Percentiles rank a stretch among this genome's conserved stretches.
These are phyloP conservation scores for Eueremaeus valkanovi DNA, from an alignment of 2,888 invertebrate genomes.

Conservation along the genomic window DNA sequence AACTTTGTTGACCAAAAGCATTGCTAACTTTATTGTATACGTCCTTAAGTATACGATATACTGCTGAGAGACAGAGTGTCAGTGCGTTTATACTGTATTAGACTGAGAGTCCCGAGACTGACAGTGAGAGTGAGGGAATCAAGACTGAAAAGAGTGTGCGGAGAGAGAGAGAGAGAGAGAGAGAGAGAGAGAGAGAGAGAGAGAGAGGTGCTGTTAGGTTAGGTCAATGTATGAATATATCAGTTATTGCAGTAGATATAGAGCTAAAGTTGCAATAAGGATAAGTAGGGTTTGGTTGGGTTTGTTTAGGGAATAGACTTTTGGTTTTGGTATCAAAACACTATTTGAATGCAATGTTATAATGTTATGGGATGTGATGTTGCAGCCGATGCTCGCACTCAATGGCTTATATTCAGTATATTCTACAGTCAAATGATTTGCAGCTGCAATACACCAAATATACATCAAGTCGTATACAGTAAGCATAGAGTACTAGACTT, in stretches of 20 bases:
- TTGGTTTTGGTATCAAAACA: not conserved
- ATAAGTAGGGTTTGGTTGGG: not conserved
- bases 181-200: slow-evolving; percentile 16
- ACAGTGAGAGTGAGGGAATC: not conserved
- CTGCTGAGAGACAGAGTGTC: not conserved
- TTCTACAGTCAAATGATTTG: not conserved
- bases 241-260: not conserved
- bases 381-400: not conserved
- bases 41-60: not conserved
- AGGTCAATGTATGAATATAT: not conserved
- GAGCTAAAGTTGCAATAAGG: slow-evolving; percentile 12
- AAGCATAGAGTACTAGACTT: not conserved
- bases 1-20: slow-evolving; percentile 20
- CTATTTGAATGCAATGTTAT: not conserved
- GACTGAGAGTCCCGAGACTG: no score
- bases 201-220: not conserved
- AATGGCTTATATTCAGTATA: not conserved
- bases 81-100: no score
- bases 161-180: not conserved
- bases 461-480: not conserved
- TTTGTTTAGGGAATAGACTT: not conserved
- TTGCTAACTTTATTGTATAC: not conserved
- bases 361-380: slow-evolving; percentile 5
- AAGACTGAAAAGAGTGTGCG: not conserved
- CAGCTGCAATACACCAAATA: not conserved